phyloP scores from a whole-genome alignment of 1,140 invertebrate species.

The Ganaspis sp. region DNA sequence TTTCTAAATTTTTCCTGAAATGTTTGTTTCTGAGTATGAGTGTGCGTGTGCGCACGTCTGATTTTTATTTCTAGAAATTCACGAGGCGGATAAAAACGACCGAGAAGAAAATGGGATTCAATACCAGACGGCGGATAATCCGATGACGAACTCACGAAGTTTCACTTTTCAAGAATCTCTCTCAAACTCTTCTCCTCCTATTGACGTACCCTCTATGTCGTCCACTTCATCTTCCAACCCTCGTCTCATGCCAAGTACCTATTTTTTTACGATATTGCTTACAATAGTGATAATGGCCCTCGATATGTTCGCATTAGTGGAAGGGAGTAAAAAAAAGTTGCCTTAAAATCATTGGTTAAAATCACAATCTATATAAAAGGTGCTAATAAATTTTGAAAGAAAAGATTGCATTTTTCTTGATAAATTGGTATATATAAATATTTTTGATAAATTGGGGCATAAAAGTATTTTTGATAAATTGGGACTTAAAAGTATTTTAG shows the following conservation, averaged over 20 bases:
- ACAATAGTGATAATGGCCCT: not conserved
- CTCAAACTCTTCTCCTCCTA: not conserved
- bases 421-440: no score
- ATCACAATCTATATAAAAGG: no score
- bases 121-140: not conserved
- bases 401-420: no score
- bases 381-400: no score
- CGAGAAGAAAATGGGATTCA: not conserved
- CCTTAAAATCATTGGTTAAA: no score
- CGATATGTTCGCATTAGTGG: not conserved
- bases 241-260: not conserved
- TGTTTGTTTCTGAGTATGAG: not conserved
- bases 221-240: not conserved
- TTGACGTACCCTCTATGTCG: not conserved
- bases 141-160: not conserved
- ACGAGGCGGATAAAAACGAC: not conserved
- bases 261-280: not conserved
- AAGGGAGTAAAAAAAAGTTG: not conserved
- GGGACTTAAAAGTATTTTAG: no score
- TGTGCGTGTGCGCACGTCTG: not conserved
- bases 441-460: no score
- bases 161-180: not conserved
- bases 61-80: not conserved
- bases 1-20: not conserved
- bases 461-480: no score